Evolutionary conservation across 1,140 invertebrate genomes (phyloP).

Genomic region (Nixonia krombeini): DNA sequence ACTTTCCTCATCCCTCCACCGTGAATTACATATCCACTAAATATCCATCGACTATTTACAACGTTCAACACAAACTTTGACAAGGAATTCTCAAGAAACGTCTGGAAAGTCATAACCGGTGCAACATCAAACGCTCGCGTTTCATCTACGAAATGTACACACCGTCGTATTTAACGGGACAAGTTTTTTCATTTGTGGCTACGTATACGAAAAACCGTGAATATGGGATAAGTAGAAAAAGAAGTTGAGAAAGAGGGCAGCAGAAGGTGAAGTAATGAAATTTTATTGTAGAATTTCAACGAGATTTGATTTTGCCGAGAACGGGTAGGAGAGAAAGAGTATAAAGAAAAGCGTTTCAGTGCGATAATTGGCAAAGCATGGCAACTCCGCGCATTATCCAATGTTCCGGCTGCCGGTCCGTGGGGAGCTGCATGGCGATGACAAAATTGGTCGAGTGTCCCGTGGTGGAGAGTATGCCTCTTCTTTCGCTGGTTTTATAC

Average conservation of each 20-base stretch:
- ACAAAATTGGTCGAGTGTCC: constrained; percentile 96
- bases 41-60: constrained; percentile 38
- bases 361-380: constrained; percentile 83
- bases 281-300: no score
- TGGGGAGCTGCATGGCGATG: constrained; percentile 83
- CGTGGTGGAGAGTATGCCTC: constrained; percentile 90
- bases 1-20: constrained; percentile 22
- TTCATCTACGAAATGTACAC: no score
- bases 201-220: no score
- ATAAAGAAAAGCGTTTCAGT: constrained; percentile 67
- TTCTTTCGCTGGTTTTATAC: constrained; percentile 90
- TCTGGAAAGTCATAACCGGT: no score
- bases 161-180: no score
- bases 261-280: no score
- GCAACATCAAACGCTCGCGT: no score
- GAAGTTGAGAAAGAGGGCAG: not conserved
- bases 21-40: constrained; percentile 44
- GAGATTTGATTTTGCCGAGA: no score
- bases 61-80: constrained; percentile 23
- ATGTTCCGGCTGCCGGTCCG: constrained; percentile 79
- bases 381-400: constrained; percentile 94
- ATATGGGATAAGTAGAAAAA: constrained; percentile 1
- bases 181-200: no score
- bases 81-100: no score
- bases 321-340: constrained; percentile 12